These are phyloP conservation scores for Phainopepla nitens DNA, from an alignment of 2,113 vertebrate species.

Conservation along the genomic window DNA sequence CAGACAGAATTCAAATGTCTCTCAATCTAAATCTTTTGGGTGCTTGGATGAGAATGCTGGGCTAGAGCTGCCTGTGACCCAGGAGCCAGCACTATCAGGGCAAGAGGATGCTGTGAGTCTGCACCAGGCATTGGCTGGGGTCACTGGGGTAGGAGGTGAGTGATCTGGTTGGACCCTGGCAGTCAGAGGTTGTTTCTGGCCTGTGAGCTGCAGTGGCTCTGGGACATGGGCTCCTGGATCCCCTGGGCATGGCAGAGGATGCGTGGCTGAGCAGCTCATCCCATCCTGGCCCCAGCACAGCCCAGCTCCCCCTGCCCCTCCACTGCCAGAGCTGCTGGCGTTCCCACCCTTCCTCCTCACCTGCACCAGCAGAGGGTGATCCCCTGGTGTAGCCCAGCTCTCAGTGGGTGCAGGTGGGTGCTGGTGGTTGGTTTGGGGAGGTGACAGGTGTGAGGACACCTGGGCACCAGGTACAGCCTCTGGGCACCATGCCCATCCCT, in stretches of 20 bases:
- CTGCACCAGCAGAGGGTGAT: rapidly evolving
- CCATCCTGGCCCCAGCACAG: background rate
- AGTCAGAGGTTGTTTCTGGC: background rate
- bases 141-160: background rate
- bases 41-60: background rate
- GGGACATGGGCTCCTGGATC: background rate
- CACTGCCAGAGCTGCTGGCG: rapidly evolving
- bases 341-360: background rate
- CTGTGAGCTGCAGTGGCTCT: background rate
- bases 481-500: rapidly evolving
- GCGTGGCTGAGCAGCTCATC: rapidly evolving
- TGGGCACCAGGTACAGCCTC: background rate
- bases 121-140: rapidly evolving
- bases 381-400: background rate
- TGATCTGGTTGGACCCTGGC: background rate
- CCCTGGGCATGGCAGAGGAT: rapidly evolving
- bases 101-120: background rate
- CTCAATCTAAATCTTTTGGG: background rate
- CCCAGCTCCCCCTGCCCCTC: background rate
- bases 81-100: background rate
- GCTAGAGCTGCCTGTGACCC: background rate
- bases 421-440: background rate
- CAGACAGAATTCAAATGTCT: background rate
- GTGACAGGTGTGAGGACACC: background rate
- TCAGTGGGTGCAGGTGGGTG: rapidly evolving